Percentiles rank a stretch among this genome's conserved stretches.
These are phyloP conservation scores for Leucophora obtusa DNA, from an alignment of 2,888 invertebrate genomes.

Conservation along the genomic window DNA sequence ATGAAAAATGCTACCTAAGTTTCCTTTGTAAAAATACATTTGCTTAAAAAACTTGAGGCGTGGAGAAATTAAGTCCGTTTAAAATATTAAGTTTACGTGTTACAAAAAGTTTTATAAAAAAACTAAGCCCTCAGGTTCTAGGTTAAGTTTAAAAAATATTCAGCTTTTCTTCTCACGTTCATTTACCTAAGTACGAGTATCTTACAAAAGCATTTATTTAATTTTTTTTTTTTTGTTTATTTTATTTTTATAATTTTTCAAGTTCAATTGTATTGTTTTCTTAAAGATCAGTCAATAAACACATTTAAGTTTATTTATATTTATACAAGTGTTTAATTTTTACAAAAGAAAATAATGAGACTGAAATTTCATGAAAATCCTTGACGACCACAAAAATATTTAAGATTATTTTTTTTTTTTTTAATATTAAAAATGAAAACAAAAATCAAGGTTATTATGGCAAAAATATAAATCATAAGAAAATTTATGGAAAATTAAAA, in stretches of 20 bases:
- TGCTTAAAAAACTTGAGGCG: too few species aligned
- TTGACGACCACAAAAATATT: neutral
- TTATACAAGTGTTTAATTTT: neutral
- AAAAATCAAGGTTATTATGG: conserved; percentile 4
- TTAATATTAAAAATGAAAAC: neutral
- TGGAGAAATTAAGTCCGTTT: too few species aligned
- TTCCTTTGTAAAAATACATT: too few species aligned
- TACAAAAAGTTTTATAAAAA: too few species aligned
- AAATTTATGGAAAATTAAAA: neutral
- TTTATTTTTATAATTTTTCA: neutral
- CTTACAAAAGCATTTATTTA: too few species aligned
- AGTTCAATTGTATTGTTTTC: neutral
- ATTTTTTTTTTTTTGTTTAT: too few species aligned
- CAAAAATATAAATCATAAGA: neutral
- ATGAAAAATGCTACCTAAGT: too few species aligned
- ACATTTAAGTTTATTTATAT: neutral
- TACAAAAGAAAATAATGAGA: neutral
- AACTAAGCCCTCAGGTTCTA: too few species aligned
- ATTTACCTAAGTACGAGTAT: neutral
- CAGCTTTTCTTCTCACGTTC: neutral
- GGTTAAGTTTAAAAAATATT: too few species aligned
- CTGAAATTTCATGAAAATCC: conserved; percentile 4
- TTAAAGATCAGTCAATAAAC: neutral
- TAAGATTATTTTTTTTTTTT: neutral
- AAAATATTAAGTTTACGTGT: too few species aligned